Evolutionary conservation across 2,888 invertebrate genomes (phyloP).

Genomic region (Laothoe populi): DNA sequence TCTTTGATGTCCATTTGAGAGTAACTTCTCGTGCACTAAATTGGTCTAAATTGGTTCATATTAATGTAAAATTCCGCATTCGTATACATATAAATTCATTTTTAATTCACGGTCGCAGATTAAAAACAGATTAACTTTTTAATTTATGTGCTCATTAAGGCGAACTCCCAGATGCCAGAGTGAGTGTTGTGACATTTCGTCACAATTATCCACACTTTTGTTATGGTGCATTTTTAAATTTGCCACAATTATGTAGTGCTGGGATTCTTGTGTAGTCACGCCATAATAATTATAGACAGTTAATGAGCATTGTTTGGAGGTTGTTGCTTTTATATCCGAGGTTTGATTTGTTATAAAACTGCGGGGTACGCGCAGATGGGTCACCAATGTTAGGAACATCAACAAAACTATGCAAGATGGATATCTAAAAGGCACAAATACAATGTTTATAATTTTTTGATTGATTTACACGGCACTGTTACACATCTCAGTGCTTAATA

Average conservation of each 20-base stretch:
- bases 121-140: slow-evolving; percentile 35
- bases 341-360: no score
- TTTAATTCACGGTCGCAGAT: slow-evolving; percentile 22
- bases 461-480: no score
- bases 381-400: no score
- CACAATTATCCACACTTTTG: slow-evolving; percentile 50
- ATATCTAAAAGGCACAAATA: no score
- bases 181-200: slow-evolving; percentile 59
- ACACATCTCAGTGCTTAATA: no score
- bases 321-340: no score
- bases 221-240: slow-evolving; percentile 37
- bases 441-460: no score
- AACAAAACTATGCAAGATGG: no score
- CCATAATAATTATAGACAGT: slow-evolving; percentile 7
- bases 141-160: slow-evolving; percentile 13
- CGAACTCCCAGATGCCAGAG: not conserved
- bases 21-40: no score
- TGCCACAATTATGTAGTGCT: slow-evolving; percentile 37
- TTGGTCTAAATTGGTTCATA: not conserved
- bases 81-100: not conserved
- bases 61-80: not conserved
- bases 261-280: slow-evolving; percentile 34
- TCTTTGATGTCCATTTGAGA: no score
- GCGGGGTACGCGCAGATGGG: no score
- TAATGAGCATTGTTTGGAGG: no score